Conservation (phyloP, 2,888 invertebrate genomes). For the Drosophila quinaria region DNA sequence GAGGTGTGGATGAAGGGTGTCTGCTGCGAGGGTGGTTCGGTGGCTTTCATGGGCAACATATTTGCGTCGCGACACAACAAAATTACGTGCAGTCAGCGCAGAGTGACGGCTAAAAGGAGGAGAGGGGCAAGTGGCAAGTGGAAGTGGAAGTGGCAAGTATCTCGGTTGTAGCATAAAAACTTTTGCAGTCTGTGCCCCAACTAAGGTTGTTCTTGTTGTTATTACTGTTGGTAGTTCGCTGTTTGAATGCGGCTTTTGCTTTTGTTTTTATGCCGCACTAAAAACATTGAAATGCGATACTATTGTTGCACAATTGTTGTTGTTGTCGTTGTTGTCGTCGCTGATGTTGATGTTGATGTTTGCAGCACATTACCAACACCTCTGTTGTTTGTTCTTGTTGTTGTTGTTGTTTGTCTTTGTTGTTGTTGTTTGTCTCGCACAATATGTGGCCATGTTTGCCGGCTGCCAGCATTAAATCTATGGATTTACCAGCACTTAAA, state of each 20-base stretch:
- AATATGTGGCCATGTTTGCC: slow-evolving; percentile 79
- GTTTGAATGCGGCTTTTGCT: slow-evolving; percentile 78
- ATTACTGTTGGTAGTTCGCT: slow-evolving; percentile 62
- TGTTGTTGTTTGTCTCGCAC: slow-evolving; percentile 70
- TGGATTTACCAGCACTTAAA: slow-evolving; percentile 85
- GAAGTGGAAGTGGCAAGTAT: slow-evolving; percentile 48
- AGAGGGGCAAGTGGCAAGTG: background rate
- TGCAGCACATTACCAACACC: slow-evolving; percentile 71
- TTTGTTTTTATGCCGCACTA: slow-evolving; percentile 79
- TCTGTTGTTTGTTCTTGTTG: slow-evolving; percentile 49
- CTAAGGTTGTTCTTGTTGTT: slow-evolving; percentile 42
- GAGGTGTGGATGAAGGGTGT: background rate
- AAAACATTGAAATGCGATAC: slow-evolving; percentile 80
- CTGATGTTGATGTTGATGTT: slow-evolving; percentile 43
- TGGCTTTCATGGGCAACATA: slow-evolving; percentile 70
- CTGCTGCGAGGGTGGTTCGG: slow-evolving; percentile 32
- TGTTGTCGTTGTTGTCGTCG: slow-evolving; percentile 29
- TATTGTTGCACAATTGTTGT: slow-evolving; percentile 72
- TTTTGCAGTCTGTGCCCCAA: slow-evolving; percentile 69
- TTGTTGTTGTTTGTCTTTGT: slow-evolving; percentile 26
- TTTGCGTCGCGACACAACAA: slow-evolving; percentile 81
- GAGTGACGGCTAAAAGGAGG: slow-evolving; percentile 1
- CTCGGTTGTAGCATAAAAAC: slow-evolving; percentile 66
- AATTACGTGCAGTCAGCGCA: slow-evolving; percentile 70
- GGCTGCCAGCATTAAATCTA: slow-evolving; percentile 81